phyloP scores from a whole-genome alignment of 2,888 invertebrate species.

The Xestia ashworthii region DNA sequence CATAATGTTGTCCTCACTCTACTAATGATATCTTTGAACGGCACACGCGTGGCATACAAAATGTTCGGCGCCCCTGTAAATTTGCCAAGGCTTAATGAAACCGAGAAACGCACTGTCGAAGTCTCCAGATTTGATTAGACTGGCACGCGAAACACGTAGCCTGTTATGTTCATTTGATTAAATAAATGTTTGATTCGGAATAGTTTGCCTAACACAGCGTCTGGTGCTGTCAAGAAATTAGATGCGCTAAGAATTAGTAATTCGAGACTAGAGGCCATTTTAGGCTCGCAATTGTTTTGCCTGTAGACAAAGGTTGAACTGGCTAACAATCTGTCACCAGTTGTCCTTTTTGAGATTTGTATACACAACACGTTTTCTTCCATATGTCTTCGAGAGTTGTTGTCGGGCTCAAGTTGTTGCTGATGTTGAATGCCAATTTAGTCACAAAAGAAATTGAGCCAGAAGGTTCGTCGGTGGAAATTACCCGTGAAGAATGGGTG shows the following conservation, averaged over 20 bases:
- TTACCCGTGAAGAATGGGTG: neutral
- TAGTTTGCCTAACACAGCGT: conserved; percentile 71
- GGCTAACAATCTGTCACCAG: conserved; percentile 49
- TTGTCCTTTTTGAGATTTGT: conserved; percentile 51
- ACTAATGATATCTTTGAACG: conserved; percentile 75
- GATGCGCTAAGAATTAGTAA: conserved; percentile 74
- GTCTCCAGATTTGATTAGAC: conserved; percentile 81
- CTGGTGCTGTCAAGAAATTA: conserved; percentile 67
- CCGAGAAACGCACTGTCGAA: conserved; percentile 73
- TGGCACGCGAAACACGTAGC: conserved; percentile 78
- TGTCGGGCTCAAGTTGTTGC: conserved; percentile 45
- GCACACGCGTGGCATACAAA: conserved; percentile 70
- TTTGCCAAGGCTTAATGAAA: conserved; percentile 67
- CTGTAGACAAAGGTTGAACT: conserved; percentile 32
- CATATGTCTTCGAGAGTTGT: conserved; percentile 59
- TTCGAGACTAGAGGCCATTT: conserved; percentile 41
- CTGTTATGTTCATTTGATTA: conserved; percentile 83
- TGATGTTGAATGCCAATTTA: conserved; percentile 46
- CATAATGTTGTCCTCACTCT: conserved; percentile 72
- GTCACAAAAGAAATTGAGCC: conserved; percentile 26
- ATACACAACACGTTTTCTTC: conserved; percentile 53
- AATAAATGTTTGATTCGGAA: conserved; percentile 79
- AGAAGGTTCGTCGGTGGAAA: conserved; percentile 32
- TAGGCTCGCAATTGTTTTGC: conserved; percentile 22
- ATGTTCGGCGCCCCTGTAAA: conserved; percentile 66